Evolutionary conservation across 2,797 vertebrate genomes (phyloP).

Genomic region (Hyperoplus immaculatus): DNA sequence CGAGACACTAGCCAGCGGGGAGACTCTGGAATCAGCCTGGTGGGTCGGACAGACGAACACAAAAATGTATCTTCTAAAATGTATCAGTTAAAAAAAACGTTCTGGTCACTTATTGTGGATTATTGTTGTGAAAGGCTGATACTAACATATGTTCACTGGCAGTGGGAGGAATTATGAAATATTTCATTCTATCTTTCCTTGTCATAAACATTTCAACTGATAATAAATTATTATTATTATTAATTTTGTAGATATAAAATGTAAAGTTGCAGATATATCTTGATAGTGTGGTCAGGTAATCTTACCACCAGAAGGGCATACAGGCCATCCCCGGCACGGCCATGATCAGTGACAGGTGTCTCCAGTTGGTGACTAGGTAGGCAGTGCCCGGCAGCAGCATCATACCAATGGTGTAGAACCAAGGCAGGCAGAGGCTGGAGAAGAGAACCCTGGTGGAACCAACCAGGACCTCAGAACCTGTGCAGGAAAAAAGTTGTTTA

Average conservation of each 20-base stretch:
- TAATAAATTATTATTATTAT: too few species aligned
- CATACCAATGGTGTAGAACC: neutral
- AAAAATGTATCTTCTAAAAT: neutral
- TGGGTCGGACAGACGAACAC: neutral
- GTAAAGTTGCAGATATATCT: neutral
- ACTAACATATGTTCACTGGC: too few species aligned
- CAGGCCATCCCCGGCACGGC: slow-evolving; percentile 63
- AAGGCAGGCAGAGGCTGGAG: slow-evolving; percentile 45
- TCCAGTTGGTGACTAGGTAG: slow-evolving; percentile 65
- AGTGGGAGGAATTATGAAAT: neutral
- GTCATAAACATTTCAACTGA: neutral
- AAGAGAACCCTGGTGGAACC: slow-evolving; percentile 51
- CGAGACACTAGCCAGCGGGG: slow-evolving; percentile 70
- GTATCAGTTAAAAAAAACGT: neutral
- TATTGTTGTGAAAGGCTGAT: too few species aligned
- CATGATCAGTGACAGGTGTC: slow-evolving; percentile 56
- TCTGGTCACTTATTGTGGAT: too few species aligned
- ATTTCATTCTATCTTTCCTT: neutral
- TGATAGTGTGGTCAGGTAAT: neutral
- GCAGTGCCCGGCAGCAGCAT: slow-evolving; percentile 53
- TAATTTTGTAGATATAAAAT: too few species aligned
- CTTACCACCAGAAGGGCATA: slow-evolving; percentile 72
- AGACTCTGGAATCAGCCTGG: slow-evolving; percentile 72
- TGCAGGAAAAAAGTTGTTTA: neutral
- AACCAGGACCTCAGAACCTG: slow-evolving; percentile 71